These are phyloP conservation scores for Panagrolaimus sp. DNA, from an alignment of 1,140 invertebrate species.

Conservation along the genomic window DNA sequence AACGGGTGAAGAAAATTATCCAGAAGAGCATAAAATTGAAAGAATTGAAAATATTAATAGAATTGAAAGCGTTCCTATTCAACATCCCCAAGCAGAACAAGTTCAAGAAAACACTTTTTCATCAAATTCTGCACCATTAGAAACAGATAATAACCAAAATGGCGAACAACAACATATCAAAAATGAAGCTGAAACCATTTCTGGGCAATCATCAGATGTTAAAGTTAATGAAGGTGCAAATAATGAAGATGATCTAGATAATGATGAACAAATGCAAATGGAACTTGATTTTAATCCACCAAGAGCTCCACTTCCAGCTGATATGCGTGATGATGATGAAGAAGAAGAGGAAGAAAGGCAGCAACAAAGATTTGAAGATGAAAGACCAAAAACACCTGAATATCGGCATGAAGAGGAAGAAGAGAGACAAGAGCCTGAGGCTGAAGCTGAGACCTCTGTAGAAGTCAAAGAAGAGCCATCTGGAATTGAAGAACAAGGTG, in stretches of 20 bases:
- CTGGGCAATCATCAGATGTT: background rate
- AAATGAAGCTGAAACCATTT: background rate
- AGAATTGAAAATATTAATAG: conserved; percentile 7
- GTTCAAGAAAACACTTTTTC: background rate
- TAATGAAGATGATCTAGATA: background rate
- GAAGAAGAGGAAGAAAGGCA: no score
- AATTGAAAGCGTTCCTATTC: background rate
- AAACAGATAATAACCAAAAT: no score
- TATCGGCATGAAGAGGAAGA: no score
- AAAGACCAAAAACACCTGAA: no score
- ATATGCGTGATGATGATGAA: no score
- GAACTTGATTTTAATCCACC: no score
- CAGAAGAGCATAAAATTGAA: conserved; percentile 10
- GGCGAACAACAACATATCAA: background rate
- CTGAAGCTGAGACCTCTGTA: no score
- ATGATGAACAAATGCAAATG: background rate
- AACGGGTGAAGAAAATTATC: background rate
- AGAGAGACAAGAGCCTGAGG: no score
- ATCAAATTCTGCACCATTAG: background rate
- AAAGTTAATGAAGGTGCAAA: background rate
- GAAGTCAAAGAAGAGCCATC: no score
- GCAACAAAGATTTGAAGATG: no score
- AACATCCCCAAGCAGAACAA: background rate
- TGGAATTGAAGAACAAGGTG: no score
- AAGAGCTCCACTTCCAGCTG: no score